These are phyloP conservation scores for Myotis planiceps DNA, from an alignment of 2,797 vertebrate genomes.

Conservation along the genomic window DNA sequence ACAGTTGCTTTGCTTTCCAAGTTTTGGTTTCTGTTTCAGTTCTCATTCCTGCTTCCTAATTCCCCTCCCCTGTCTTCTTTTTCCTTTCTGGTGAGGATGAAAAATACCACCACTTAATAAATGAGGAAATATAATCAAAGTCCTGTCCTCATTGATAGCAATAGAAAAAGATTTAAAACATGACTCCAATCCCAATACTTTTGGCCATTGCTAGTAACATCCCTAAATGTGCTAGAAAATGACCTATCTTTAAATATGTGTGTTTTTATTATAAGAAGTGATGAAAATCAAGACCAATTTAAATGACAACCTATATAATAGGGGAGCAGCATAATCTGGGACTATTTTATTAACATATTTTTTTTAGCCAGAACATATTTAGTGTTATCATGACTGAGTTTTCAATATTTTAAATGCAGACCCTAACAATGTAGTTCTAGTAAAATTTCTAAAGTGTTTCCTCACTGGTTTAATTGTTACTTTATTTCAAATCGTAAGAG, in stretches of 20 bases:
- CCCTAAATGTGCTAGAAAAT: not conserved
- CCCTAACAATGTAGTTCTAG: not conserved
- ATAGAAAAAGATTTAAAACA: not conserved
- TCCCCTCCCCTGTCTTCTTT: no score
- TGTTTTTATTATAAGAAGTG: not conserved
- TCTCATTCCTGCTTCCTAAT: not conserved
- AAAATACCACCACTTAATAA: not conserved
- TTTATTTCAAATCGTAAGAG: slow-evolving; percentile 43
- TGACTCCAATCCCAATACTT: not conserved
- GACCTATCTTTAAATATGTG: not conserved
- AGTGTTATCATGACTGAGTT: not conserved
- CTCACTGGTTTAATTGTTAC: not conserved
- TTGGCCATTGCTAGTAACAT: not conserved
- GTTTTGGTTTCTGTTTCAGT: not conserved
- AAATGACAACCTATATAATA: not conserved
- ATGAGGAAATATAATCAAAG: not conserved
- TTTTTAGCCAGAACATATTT: not conserved
- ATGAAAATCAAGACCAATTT: not conserved
- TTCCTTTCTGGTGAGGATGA: not conserved
- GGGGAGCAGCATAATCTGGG: not conserved
- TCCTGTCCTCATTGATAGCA: not conserved
- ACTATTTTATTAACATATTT: not conserved
- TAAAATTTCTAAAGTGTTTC: not conserved
- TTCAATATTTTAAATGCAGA: not conserved
- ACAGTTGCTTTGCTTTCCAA: not conserved